phyloP scores from a whole-genome alignment of 2,888 invertebrate species.

The Leistus spinibarbis region DNA sequence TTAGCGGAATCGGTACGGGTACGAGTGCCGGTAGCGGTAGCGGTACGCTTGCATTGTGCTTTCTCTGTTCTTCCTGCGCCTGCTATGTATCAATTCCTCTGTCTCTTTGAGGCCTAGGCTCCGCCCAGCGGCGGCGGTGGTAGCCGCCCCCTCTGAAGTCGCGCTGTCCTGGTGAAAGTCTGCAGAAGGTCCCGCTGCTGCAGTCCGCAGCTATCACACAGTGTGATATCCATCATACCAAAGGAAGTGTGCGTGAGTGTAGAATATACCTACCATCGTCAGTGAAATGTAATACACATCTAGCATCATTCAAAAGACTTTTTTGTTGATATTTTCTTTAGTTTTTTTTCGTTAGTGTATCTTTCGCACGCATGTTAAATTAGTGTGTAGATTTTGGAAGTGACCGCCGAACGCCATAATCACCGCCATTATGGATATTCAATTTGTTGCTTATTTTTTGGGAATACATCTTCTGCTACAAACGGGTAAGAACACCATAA shows the following conservation, averaged over 20 bases:
- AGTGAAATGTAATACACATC: constrained; percentile 24
- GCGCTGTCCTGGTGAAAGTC: constrained; percentile 26
- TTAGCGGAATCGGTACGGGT: not conserved
- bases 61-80: not conserved
- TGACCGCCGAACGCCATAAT: constrained; percentile 27
- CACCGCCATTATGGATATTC: constrained; percentile 35
- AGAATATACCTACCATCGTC: constrained; percentile 8
- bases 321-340: constrained; percentile 25
- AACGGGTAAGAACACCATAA: constrained; percentile 30
- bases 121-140: constrained; percentile 1
- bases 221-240: not conserved
- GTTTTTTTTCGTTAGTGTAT: constrained; percentile 25
- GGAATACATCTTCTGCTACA: constrained; percentile 26
- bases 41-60: not conserved
- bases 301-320: constrained; percentile 16
- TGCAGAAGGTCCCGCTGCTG: constrained; percentile 11
- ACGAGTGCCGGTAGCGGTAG: not conserved
- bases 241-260: not conserved
- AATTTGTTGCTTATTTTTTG: constrained; percentile 22
- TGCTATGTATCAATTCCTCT: not conserved
- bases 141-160: constrained; percentile 11
- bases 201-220: not conserved
- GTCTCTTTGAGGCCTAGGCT: constrained; percentile 1
- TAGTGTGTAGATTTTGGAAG: constrained; percentile 28
- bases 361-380: constrained; percentile 13